Base-by-base conservation (phyloP, 1,140 invertebrate genomes). In the Ooceraea biroi region DNA sequence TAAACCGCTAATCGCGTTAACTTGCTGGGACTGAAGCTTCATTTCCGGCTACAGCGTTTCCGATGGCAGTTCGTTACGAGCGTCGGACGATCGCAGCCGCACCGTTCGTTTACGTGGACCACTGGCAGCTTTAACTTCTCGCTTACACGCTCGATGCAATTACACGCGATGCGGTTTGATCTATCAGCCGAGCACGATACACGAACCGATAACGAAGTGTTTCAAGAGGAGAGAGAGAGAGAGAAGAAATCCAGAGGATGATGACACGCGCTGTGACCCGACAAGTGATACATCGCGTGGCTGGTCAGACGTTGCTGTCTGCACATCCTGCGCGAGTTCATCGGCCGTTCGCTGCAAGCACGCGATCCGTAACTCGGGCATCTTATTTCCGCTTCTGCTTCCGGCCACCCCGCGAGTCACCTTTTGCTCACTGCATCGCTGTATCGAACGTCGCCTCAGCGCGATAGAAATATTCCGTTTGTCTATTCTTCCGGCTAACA, bases 21-120 rank as follows among this genome's bases (percentile, higher is more conserved):
- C 1, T 74, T 11, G 0, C 25, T 14, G 27, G 22, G 4, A 44
- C 7, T 1, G 19, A 71, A 57, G 36, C 0, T 80, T 19, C 14
- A 44, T 27, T 46, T 27, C 44, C 14, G 48, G 19, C 50, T 36
- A 19, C 3, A 19, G 36, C 19, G 36, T 44, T 69, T 44, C 52
- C 8, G 17, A n/a, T 22, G 4, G 30, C 8, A 27, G 8, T 19
- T 30, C 8, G n/a, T 72, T 69, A 44, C 36, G 27, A 65, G 1
- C 55, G 55, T 55, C 14, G 44, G 17, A 5, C 1, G 17, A 44
- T 52, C 76, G 41, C 65, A 57, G 12, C 52, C 76, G 41, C 65
- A 57, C n/a, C 52, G 30, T 46, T 36, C 76, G 63, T 80, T 71
- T 69, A 71, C 76, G 19, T 57, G 50, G 11, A 69, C 57, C 65